Percentiles rank a stretch among this genome's conserved stretches.
These are phyloP conservation scores for Apocrypta bakeri DNA, from an alignment of 1,140 invertebrate genomes.

Conservation along the genomic window DNA sequence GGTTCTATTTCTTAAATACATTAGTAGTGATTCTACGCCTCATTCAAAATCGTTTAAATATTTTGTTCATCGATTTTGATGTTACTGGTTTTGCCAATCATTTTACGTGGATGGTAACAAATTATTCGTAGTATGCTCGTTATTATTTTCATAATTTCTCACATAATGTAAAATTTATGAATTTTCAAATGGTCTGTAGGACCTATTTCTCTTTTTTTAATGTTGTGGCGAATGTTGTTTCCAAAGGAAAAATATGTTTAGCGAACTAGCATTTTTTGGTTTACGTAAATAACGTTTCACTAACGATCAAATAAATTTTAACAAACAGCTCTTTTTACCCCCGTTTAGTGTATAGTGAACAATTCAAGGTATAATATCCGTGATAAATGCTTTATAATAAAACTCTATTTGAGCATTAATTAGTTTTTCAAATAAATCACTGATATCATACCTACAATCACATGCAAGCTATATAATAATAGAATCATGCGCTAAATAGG, in stretches of 20 bases:
- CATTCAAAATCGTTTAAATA: conserved; percentile 12
- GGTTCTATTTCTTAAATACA: conserved; percentile 46
- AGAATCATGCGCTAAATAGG: conserved; percentile 13
- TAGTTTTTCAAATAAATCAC: background rate
- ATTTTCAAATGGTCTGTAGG: conserved; percentile 42
- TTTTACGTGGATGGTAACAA: conserved; percentile 22
- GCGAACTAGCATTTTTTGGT: conserved; percentile 16
- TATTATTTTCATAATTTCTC: conserved; percentile 19
- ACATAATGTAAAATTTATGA: background rate
- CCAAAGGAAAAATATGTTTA: conserved; percentile 30
- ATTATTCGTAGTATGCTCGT: conserved; percentile 25
- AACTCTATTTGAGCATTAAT: background rate
- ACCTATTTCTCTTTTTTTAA: conserved; percentile 16
- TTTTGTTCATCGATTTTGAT: too few species aligned
- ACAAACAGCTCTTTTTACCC: conserved; percentile 1
- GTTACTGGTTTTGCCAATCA: background rate
- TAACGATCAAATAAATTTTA: conserved; percentile 24
- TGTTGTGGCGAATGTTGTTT: conserved; percentile 43
- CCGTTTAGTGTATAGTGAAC: background rate
- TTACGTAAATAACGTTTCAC: conserved; percentile 35
- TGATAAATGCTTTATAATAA: background rate
- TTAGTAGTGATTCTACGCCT: conserved; percentile 25
- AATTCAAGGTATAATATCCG: background rate
- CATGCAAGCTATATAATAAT: background rate
- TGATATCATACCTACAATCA: background rate